Conservation (phyloP, 2,113 vertebrate genomes). For the Channa maculata region DNA sequence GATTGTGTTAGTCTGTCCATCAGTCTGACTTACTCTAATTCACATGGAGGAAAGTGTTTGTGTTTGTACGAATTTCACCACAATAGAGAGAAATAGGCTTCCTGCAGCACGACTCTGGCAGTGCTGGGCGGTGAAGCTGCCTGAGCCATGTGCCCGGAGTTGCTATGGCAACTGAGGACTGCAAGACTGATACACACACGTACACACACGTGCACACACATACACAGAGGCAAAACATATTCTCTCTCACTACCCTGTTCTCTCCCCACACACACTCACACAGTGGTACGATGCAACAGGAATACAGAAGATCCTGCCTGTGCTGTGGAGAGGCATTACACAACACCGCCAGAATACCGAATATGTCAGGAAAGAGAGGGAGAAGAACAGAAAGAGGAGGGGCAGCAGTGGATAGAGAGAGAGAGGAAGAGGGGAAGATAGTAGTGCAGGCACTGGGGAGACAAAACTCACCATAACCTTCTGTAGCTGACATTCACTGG, state of each 20-base stretch:
- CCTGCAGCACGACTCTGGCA: conserved; percentile 81
- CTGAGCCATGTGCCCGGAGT: conserved; percentile 83
- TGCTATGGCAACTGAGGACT: conserved; percentile 84
- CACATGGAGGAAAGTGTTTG: conserved; percentile 54
- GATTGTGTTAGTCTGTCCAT: conserved; percentile 46
- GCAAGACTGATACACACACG: conserved; percentile 76
- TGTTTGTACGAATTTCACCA: conserved; percentile 49
- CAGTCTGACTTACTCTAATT: conserved; percentile 53
- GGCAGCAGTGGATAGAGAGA: conserved; percentile 5
- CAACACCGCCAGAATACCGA: conserved; percentile 78
- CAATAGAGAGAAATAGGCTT: conserved; percentile 69
- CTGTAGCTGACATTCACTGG: conserved; percentile 51
- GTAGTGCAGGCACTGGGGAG: conserved; percentile 25
- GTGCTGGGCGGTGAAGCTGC: conserved; percentile 77
- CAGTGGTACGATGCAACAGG: conserved; percentile 82
- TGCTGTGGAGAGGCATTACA: conserved; percentile 77
- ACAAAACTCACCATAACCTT: conserved; percentile 38
- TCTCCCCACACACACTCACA: conserved; percentile 58
- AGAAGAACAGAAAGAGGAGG: conserved; percentile 30
- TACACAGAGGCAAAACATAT: conserved; percentile 58
- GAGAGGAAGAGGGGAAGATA: conserved; percentile 1
- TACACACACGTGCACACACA: conserved; percentile 52
- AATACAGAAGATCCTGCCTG: conserved; percentile 82
- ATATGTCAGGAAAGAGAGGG: conserved; percentile 55
- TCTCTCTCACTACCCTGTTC: conserved; percentile 38